Evolutionary conservation across 2,888 invertebrate species (phyloP), one percentile per base, ranked within the genome.

Genomic region (Imbricaverruca yamaguchii): DNA sequence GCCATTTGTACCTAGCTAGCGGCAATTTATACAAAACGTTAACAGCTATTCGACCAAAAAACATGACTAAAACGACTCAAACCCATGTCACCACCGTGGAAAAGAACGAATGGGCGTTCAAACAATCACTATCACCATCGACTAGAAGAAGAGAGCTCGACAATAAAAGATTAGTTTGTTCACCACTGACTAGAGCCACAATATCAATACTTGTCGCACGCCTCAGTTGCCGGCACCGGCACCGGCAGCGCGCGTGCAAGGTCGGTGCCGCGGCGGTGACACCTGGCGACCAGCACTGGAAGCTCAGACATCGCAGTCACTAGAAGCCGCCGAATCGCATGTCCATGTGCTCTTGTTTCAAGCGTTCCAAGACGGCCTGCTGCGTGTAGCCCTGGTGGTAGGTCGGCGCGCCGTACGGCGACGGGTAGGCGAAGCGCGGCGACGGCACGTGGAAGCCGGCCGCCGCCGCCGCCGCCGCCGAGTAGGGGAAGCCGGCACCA

Each of bases 341-440:
- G 13, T 82, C 83, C 84, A 84, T 83, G 53, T 83, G 83, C 61
- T 83, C 82, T 80, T 83, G 84, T 79, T 84, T 84, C 79, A 83
- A 83, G 61, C 84, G 83, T 77, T 84, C 84, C 77, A 84, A 69
- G 83, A 84, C 77, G n/a, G 83, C 82, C 78, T 84, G 83, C 81
- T 84, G 84, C 80, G 83, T 82, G 83, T 84, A 84, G 59, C 83
- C 85, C 82, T 86, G 87, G 69, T 86, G 85, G 80, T 86, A 86
- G 77, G 86, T n/a, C 77, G 85, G 84, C 83, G 88, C 87, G 74
- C 88, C 87, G 55, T 88, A 87, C 80, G 87, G 86, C 25, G 86
- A 85, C 84, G 89, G 89, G 85, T 91, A 91, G 0, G 92, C 91
- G 87, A 92, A 92, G 86, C 92, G 92, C 65, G 92, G 91, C 86